Percentiles rank a stretch among this genome's conserved stretches.
Conservation (phyloP, 2,888 invertebrate species). For the Bhutanitis thaidina region DNA sequence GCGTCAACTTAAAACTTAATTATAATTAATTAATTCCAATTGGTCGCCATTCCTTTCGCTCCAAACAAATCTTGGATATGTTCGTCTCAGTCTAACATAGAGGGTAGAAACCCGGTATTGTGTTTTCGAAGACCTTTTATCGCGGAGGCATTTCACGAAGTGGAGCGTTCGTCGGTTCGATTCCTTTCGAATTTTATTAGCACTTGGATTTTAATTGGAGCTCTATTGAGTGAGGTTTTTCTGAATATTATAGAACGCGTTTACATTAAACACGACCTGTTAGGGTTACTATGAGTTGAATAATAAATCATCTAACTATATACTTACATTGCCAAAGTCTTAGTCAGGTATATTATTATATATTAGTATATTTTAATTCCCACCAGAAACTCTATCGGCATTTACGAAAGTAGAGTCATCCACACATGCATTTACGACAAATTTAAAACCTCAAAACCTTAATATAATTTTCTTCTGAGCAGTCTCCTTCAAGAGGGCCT, state of each 20-base stretch:
- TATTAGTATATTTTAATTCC: too few relatives aligned
- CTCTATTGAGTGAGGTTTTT: constrained; percentile 48
- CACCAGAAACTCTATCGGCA: too few relatives aligned
- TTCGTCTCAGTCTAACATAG: constrained; percentile 51
- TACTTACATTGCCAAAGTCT: not conserved
- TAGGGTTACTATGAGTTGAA: constrained; percentile 3
- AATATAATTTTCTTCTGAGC: too few relatives aligned
- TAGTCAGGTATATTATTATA: too few relatives aligned
- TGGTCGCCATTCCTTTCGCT: constrained; percentile 70
- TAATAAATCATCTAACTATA: not conserved
- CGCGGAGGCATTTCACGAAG: constrained; percentile 71
- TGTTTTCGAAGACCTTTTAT: constrained; percentile 78
- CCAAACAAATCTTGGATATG: constrained; percentile 67
- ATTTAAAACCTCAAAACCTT: too few relatives aligned
- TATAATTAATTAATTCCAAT: constrained; percentile 91
- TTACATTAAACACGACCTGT: constrained; percentile 7
- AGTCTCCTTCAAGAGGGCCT: too few relatives aligned
- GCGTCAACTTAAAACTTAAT: constrained; percentile 90
- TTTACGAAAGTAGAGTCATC: too few relatives aligned
- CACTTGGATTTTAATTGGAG: constrained; percentile 72
- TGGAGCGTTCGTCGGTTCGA: constrained; percentile 66
- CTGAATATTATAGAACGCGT: constrained; percentile 16
- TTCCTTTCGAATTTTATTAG: constrained; percentile 74
- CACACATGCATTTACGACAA: too few relatives aligned
- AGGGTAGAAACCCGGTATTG: constrained; percentile 69